Evolutionary conservation across 1,140 invertebrate species (phyloP).

Genomic region (Drosophila nigromelanica): DNA sequence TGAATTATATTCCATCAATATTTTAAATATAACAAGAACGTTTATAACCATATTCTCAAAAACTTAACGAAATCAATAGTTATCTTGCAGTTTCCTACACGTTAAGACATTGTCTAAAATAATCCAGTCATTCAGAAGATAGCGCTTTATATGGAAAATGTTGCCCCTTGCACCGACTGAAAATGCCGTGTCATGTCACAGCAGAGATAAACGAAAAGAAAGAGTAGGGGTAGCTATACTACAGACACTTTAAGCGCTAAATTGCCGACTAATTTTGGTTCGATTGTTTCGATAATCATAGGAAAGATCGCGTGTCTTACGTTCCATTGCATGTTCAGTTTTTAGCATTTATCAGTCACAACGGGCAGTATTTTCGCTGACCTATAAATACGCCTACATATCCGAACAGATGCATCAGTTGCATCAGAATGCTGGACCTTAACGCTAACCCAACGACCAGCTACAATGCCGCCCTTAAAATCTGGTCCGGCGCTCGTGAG

Average conservation of each 20-base stretch:
- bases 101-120: too few species aligned
- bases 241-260: constrained; percentile 46
- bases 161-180: neutral
- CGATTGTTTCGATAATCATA: constrained; percentile 34
- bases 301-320: constrained; percentile 34
- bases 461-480: constrained; percentile 41
- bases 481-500: constrained; percentile 54
- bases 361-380: constrained; percentile 33
- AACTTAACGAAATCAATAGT: neutral
- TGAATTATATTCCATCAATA: neutral
- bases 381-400: constrained; percentile 55
- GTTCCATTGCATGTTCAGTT: constrained; percentile 11
- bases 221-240: neutral
- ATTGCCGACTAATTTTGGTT: constrained; percentile 40
- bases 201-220: neutral
- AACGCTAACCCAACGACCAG: constrained; percentile 50
- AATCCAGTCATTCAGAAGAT: too few species aligned
- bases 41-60: neutral
- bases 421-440: constrained; percentile 50
- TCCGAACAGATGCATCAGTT: constrained; percentile 49
- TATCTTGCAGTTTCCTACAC: neutral
- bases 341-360: constrained; percentile 7
- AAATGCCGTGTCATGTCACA: constrained; percentile 7
- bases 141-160: neutral
- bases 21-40: neutral